Conservation (phyloP, 64 coral and sea anemone genomes). For the Stylophora pistillata region DNA sequence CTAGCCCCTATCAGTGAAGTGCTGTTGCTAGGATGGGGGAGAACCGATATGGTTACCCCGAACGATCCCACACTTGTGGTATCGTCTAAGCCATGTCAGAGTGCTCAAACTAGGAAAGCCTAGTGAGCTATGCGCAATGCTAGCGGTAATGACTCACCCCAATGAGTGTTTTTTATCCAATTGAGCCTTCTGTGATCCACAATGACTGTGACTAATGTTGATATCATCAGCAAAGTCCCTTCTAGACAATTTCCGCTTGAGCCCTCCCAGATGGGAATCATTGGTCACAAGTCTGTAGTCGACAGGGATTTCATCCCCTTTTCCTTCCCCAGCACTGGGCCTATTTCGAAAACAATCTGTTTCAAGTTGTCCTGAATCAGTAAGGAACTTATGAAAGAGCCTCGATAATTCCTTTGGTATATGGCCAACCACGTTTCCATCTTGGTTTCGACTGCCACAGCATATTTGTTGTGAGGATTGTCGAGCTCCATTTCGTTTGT, state of each 20-base stretch:
- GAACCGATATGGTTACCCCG: too few species aligned
- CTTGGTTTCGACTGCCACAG: too few species aligned
- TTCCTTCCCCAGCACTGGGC: conserved; percentile 46
- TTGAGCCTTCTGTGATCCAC: conserved; percentile 54
- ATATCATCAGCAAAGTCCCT: conserved; percentile 59
- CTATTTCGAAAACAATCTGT: conserved; percentile 63
- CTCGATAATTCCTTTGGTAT: conserved; percentile 66
- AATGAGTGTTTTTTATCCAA: conserved; percentile 22
- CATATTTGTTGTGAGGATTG: too few species aligned
- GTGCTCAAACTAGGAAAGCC: too few species aligned
- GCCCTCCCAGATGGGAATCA: conserved; percentile 54
- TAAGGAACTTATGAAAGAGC: conserved; percentile 65
- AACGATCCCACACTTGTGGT: too few species aligned
- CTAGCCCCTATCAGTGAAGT: too few species aligned
- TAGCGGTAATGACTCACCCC: too few species aligned
- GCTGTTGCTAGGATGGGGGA: too few species aligned
- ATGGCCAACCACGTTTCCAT: conserved; percentile 49
- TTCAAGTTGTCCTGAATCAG: conserved; percentile 39
- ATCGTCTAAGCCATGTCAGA: too few species aligned
- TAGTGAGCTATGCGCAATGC: too few species aligned
- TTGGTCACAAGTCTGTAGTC: conserved; percentile 56
- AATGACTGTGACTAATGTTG: conserved; percentile 42
- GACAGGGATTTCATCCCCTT: conserved; percentile 59
- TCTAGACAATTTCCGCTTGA: conserved; percentile 59
- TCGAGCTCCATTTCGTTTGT: too few species aligned